These are phyloP conservation scores for Coelopa frigida DNA, from an alignment of 1,140 invertebrate species.

Conservation along the genomic window DNA sequence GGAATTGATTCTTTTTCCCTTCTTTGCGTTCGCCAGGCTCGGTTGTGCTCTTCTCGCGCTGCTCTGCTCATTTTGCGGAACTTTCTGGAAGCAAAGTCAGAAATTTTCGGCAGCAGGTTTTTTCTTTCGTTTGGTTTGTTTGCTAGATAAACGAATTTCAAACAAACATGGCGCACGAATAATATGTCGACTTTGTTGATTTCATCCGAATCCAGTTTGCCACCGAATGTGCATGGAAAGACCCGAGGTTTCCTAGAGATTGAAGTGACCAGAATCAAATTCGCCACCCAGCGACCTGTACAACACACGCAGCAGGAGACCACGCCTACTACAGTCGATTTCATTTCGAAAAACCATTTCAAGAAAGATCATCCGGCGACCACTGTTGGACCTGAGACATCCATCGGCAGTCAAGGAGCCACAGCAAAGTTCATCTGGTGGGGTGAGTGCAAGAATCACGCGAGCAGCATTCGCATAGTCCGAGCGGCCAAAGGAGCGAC, in stretches of 20 bases:
- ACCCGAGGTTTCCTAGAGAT: slow-evolving; percentile 17
- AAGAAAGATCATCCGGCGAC: background rate
- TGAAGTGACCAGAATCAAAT: slow-evolving; percentile 26
- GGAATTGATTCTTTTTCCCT: too few relatives aligned
- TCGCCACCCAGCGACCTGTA: slow-evolving; percentile 17
- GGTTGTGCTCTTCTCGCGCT: too few relatives aligned
- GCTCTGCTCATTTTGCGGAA: too few relatives aligned
- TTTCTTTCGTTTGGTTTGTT: too few relatives aligned
- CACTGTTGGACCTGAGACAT: background rate
- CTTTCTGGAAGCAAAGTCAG: too few relatives aligned
- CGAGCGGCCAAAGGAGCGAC: slow-evolving; percentile 12
- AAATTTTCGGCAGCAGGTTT: too few relatives aligned
- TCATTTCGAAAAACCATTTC: background rate
- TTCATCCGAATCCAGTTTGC: too few relatives aligned
- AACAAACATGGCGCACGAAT: too few relatives aligned
- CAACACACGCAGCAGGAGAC: background rate
- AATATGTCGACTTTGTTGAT: too few relatives aligned
- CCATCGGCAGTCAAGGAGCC: slow-evolving; percentile 16
- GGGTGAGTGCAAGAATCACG: slow-evolving; percentile 14
- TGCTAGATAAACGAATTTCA: too few relatives aligned
- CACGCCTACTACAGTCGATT: background rate
- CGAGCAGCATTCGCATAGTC: background rate
- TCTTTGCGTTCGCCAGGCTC: too few relatives aligned
- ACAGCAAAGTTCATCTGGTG: slow-evolving; percentile 22
- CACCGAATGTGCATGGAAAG: background rate